Conservation (phyloP, 2,888 invertebrate species). For the Rhimphoctona megacephalus region DNA sequence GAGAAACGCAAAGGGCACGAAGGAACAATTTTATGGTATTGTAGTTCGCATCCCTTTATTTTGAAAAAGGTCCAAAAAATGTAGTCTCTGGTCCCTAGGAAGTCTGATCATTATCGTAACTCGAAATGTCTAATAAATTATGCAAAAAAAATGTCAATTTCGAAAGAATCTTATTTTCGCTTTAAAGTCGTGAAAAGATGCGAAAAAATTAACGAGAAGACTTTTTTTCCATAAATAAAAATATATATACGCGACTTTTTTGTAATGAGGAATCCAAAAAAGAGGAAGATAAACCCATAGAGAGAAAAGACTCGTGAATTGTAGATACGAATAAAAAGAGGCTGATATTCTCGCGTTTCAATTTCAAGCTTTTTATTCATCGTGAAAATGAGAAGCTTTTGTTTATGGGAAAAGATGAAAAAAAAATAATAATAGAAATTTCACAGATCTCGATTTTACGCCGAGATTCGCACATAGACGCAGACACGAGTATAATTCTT, state of each 20-base stretch:
- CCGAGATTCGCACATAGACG: not conserved
- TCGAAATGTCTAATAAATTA: not conserved
- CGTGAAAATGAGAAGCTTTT: conserved; percentile 6
- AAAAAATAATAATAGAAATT: not conserved
- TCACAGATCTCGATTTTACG: not conserved
- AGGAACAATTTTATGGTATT: not conserved
- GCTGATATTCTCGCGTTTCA: not conserved
- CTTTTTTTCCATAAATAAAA: not conserved
- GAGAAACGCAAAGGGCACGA: not conserved
- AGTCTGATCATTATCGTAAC: not conserved
- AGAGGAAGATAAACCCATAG: not conserved
- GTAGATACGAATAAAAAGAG: not conserved
- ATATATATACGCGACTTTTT: not conserved
- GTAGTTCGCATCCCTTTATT: not conserved
- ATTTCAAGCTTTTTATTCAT: not conserved
- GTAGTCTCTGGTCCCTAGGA: not conserved
- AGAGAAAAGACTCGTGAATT: not conserved
- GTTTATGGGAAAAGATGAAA: not conserved
- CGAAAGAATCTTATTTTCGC: not conserved
- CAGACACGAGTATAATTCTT: conserved; percentile 5
- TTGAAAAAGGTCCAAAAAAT: not conserved
- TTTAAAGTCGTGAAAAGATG: not conserved
- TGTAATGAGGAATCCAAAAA: not conserved
- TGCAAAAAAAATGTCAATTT: not conserved
- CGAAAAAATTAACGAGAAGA: not conserved